A percentile compares a stretch with the other conserved stretches of the same genome.
Conservation (phyloP, 1,140 invertebrate genomes). For the Papilio aristodemus region DNA sequence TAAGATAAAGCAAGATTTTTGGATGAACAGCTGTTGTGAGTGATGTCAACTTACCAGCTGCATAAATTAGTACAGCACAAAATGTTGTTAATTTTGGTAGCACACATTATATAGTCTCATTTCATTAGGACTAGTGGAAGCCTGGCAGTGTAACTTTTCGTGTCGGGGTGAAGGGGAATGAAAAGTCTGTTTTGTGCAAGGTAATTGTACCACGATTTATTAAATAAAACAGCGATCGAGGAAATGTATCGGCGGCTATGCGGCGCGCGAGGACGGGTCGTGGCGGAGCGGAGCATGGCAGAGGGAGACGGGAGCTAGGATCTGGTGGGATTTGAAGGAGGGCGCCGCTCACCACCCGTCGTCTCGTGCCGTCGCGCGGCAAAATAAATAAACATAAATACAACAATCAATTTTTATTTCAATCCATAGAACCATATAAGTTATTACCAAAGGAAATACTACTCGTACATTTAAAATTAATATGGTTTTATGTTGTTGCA, state of each 20-base stretch:
- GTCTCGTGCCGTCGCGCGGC: constrained; percentile 37
- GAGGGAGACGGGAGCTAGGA: background rate
- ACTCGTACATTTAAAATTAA: constrained; percentile 67
- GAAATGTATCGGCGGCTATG: constrained; percentile 52
- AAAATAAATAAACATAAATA: constrained; percentile 70
- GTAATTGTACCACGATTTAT: constrained; percentile 69
- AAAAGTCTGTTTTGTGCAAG: constrained; percentile 67
- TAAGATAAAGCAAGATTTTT: too few species aligned
- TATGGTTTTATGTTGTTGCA: constrained; percentile 73
- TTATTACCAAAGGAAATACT: constrained; percentile 73
- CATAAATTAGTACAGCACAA: too few species aligned
- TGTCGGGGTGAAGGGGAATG: constrained; percentile 42
- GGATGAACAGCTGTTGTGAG: too few species aligned
- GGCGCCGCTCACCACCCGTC: background rate
- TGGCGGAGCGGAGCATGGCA: constrained; percentile 16
- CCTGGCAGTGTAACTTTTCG: background rate
- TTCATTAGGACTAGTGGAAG: background rate
- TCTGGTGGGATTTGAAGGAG: too few species aligned
- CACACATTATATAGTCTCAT: background rate
- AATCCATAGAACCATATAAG: constrained; percentile 78
- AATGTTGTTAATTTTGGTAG: too few species aligned
- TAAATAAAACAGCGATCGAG: constrained; percentile 65
- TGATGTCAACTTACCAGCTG: too few species aligned
- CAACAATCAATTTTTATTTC: constrained; percentile 79
- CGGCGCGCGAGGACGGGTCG: constrained; percentile 36